A percentile compares a stretch with the other conserved stretches of the same genome.
Conservation (phyloP, 2,113 vertebrate genomes). For the Sinocyclocheilus grahami region DNA sequence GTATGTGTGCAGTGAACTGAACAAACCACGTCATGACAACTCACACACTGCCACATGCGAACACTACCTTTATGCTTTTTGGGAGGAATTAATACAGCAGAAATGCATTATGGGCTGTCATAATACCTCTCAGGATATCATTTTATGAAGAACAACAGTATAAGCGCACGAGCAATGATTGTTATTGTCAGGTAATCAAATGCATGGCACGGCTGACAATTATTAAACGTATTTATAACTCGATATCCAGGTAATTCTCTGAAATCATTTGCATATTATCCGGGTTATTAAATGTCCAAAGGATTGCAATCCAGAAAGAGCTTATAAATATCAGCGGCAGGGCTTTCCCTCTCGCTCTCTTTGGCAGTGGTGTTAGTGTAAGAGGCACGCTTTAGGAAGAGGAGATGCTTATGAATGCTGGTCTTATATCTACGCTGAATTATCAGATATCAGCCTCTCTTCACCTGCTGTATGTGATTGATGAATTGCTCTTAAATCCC, state of each 20-base stretch:
- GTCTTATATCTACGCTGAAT: constrained; percentile 13
- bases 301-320: constrained; percentile 21
- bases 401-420: constrained; percentile 16
- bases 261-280: constrained; percentile 1
- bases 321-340: constrained; percentile 8
- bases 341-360: constrained; percentile 27
- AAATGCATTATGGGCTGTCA: constrained; percentile 22
- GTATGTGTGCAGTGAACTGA: constrained; percentile 74
- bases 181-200: constrained; percentile 12
- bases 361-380: background rate
- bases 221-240: constrained; percentile 12
- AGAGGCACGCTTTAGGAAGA: background rate
- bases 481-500: constrained; percentile 41
- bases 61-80: constrained; percentile 7
- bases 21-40: constrained; percentile 76
- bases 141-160: background rate
- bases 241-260: background rate
- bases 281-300: constrained; percentile 28
- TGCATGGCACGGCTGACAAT: background rate
- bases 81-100: background rate
- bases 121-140: constrained; percentile 29
- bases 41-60: constrained; percentile 64
- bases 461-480: constrained; percentile 35
- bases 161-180: background rate
- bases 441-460: constrained; percentile 34